Conservation (phyloP, 2,888 invertebrate species). For the Cantharis nigra region DNA sequence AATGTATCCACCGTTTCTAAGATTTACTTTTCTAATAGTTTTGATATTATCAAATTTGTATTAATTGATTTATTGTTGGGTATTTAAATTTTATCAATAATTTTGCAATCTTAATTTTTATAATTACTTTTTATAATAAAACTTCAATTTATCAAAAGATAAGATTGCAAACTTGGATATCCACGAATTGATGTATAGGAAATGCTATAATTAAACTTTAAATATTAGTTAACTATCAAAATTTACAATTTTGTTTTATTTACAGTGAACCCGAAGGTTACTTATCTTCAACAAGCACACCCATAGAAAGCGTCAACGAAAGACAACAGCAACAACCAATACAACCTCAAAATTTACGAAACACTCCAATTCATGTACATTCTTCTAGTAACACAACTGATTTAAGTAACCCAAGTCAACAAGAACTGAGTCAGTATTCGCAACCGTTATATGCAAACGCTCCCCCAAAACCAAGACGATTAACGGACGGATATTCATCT, state of each 20-base stretch:
- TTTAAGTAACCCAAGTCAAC: slow-evolving; percentile 48
- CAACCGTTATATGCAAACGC: slow-evolving; percentile 88
- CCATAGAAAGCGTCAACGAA: slow-evolving; percentile 28
- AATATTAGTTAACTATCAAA: neutral
- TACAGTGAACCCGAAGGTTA: slow-evolving; percentile 17
- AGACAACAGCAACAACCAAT: slow-evolving; percentile 10
- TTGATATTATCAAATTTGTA: neutral
- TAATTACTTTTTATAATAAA: neutral
- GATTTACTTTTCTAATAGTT: neutral
- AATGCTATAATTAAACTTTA: neutral
- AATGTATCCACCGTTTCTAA: neutral
- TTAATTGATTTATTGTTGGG: neutral
- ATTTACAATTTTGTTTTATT: neutral
- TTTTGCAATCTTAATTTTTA: neutral
- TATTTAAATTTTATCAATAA: neutral
- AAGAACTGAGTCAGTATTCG: slow-evolving; percentile 54
- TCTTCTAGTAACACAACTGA: slow-evolving; percentile 48
- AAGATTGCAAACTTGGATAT: neutral
- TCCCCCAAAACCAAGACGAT: slow-evolving; percentile 83
- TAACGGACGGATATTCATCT: slow-evolving; percentile 77
- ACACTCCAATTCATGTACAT: slow-evolving; percentile 46
- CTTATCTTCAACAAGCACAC: slow-evolving; percentile 18
- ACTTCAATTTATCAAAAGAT: neutral
- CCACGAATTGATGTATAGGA: neutral
- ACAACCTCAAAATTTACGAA: slow-evolving; percentile 28